These are phyloP conservation scores for Channa maculata DNA, from an alignment of 2,113 vertebrate species.

Conservation along the genomic window DNA sequence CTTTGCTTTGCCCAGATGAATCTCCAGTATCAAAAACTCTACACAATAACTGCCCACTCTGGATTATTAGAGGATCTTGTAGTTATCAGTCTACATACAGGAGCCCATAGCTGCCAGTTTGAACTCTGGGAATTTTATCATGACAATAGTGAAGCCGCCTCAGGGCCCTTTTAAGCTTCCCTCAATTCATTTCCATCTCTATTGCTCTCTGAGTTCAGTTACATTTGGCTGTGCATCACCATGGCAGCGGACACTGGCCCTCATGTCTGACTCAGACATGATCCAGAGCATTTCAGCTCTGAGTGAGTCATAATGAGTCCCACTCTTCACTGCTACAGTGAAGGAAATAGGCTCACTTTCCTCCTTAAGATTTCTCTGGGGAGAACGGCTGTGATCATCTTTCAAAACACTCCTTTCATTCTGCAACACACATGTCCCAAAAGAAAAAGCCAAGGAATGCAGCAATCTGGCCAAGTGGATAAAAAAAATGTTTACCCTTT, in stretches of 20 bases:
- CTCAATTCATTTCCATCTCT: constrained; percentile 68
- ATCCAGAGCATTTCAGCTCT: constrained; percentile 65
- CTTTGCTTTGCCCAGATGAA: constrained; percentile 9
- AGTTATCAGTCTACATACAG: constrained; percentile 37
- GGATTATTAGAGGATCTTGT: constrained; percentile 17
- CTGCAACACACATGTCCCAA: constrained; percentile 57
- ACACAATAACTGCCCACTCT: constrained; percentile 7
- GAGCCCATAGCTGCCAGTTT: constrained; percentile 31
- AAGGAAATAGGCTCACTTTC: constrained; percentile 71
- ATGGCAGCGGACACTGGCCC: constrained; percentile 70
- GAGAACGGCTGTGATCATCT: constrained; percentile 63
- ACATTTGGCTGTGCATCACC: constrained; percentile 68
- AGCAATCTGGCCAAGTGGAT: constrained; percentile 32
- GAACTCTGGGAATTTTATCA: constrained; percentile 47
- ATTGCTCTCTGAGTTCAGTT: constrained; percentile 57
- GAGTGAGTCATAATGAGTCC: constrained; percentile 73
- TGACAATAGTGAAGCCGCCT: constrained; percentile 57
- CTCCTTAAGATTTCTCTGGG: constrained; percentile 67
- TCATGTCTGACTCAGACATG: constrained; percentile 63
- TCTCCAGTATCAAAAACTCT: constrained; percentile 10
- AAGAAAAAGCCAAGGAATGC: constrained; percentile 47
- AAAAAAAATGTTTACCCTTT: background rate
- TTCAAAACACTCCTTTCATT: constrained; percentile 63
- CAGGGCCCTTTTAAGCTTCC: constrained; percentile 52
- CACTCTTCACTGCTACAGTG: constrained; percentile 44